These are phyloP conservation scores for Globodera rostochiensis DNA, from an alignment of 1,140 invertebrate genomes.

Conservation along the genomic window DNA sequence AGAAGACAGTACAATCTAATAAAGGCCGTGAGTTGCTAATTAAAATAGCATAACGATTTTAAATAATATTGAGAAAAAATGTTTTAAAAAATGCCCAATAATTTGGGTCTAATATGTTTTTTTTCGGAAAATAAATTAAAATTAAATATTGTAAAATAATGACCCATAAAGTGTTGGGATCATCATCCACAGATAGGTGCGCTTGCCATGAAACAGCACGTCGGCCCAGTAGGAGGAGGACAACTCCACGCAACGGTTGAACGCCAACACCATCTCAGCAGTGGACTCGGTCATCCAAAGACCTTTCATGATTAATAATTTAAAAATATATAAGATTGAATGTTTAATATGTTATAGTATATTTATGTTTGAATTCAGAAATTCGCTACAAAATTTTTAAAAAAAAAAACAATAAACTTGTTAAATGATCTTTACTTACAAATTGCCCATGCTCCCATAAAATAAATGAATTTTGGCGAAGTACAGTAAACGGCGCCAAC, in stretches of 20 bases:
- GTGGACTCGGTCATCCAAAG: constrained; percentile 31
- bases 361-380: too few relatives aligned
- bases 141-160: not conserved
- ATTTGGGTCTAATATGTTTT: not conserved
- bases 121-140: not conserved
- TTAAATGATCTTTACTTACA: not conserved
- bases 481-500: constrained; percentile 37
- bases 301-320: not conserved
- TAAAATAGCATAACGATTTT: not conserved
- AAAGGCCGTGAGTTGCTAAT: not conserved
- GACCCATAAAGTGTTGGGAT: constrained; percentile 31
- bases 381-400: too few relatives aligned
- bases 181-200: constrained; percentile 38
- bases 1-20: constrained; percentile 47
- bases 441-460: constrained; percentile 28
- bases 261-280: constrained; percentile 32
- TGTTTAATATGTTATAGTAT: too few relatives aligned
- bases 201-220: constrained; percentile 36
- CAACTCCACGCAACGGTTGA: constrained; percentile 36
- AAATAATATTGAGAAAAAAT: not conserved
- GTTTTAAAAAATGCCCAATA: not conserved
- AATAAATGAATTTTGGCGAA: constrained; percentile 30
- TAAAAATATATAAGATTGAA: too few relatives aligned
- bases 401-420: not conserved
- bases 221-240: constrained; percentile 17